These are phyloP conservation scores for Hoplostethus mediterraneus DNA, from an alignment of 2,797 vertebrate genomes.

Conservation along the genomic window DNA sequence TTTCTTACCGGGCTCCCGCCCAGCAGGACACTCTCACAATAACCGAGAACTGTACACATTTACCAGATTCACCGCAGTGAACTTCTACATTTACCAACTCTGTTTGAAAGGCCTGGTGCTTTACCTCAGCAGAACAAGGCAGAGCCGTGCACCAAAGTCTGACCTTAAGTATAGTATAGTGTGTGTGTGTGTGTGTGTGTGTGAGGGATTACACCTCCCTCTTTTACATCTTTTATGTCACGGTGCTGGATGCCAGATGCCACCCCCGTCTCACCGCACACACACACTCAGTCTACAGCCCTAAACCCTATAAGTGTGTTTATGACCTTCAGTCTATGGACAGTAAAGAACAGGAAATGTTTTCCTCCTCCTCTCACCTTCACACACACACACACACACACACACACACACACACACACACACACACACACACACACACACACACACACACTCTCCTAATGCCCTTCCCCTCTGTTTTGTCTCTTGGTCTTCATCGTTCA, in stretches of 20 bases:
- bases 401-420: conserved; percentile 12
- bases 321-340: conserved; percentile 77
- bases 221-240: conserved; percentile 68
- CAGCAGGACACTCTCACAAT: no score
- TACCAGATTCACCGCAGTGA: no score
- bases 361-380: conserved; percentile 68
- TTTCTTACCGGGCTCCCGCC: no score
- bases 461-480: conserved; percentile 35
- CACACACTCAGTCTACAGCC: conserved; percentile 46
- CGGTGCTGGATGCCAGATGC: conserved; percentile 75
- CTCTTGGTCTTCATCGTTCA: no score
- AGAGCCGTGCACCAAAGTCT: conserved; percentile 28
- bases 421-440: conserved; percentile 14
- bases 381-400: conserved; percentile 5
- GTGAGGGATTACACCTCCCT: conserved; percentile 47
- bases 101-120: conserved; percentile 47
- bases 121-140: background rate
- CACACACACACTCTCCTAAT: background rate
- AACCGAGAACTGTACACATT: no score
- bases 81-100: no score
- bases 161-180: conserved; percentile 48
- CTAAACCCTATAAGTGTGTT: conserved; percentile 65
- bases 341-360: conserved; percentile 84
- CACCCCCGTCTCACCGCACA: conserved; percentile 57
- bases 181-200: conserved; percentile 29